Evolutionary conservation across 2,113 vertebrate genomes (phyloP).

Genomic region (Cisticola juncidis): DNA sequence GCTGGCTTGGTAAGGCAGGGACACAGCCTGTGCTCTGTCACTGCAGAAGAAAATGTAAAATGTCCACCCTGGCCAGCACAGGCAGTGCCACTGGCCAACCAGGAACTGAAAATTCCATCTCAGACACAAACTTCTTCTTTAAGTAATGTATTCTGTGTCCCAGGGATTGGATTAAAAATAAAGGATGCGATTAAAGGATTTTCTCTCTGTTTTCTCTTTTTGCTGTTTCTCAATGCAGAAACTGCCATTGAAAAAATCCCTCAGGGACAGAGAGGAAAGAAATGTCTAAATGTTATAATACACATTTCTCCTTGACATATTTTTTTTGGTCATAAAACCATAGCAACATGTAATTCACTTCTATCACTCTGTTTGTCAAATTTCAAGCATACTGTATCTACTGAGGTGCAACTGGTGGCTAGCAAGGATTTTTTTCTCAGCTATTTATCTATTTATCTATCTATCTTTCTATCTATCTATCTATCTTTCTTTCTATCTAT

Average conservation of each 20-base stretch:
- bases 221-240: neutral
- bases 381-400: neutral
- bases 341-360: neutral
- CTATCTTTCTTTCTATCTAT: no score
- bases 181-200: neutral
- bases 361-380: neutral
- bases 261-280: neutral
- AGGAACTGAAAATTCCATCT: neutral
- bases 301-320: neutral
- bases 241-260: neutral
- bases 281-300: neutral
- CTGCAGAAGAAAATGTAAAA: neutral
- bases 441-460: no score
- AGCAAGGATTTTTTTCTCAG: neutral
- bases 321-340: neutral
- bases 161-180: neutral
- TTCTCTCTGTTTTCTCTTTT: neutral
- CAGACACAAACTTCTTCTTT: neutral
- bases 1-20: neutral
- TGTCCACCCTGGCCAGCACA: neutral
- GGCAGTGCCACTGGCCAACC: accelerated
- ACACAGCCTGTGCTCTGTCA: neutral
- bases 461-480: no score
- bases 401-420: neutral
- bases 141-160: neutral